Base-by-base conservation (phyloP, 2,888 invertebrate species). In the Acrocera orbiculus region DNA sequence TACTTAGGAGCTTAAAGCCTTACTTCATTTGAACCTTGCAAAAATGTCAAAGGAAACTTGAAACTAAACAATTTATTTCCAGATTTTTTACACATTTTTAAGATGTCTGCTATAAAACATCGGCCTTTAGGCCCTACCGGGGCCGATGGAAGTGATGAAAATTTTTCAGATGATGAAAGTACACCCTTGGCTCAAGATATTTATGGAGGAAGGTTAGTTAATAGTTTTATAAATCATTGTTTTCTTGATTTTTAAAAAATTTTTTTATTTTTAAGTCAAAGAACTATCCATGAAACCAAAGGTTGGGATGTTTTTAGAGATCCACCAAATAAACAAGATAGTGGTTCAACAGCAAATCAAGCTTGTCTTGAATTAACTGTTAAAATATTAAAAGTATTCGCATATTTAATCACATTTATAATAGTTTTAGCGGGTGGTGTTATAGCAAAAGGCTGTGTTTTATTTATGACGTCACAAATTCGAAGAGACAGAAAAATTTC, bases 281-380 rank as follows among this genome's bases (percentile, higher is more conserved):
- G 83, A 52, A 82, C 82, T 40, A 74, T 82, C 47, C 76, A 76
- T 52, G 85, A 83, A 59, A 82, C 82, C 47, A 86, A 86, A 76
- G 82, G 80, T 73, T 93, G 93, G 93, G 92, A 93, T 70, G 89
- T 92, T 38, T 93, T 93, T 66, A 69, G 89, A 53, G 80, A 87
- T 60, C 79, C 89, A 46, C 90, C 92, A 8, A 77, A 77, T 47
- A 83, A 86, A 61, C 74, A 76, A 62, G 83, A 85, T 62, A 80
- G 80, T 45, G 83, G 85, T 43, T 86, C 86, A 32, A 82, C 82
- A 73, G 83, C 82, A 47, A 81, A 76, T 54, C 83, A 86, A 61
- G 75, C 75, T 58, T 87, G 85, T 58, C 66, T 87, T 54, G 83
- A 86, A 48, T 66, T 82, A 52, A 81, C 83, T 20, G 79, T 86